Base-by-base conservation (phyloP, 2,888 invertebrate species). In the Mongoloraphidia duomilia region DNA sequence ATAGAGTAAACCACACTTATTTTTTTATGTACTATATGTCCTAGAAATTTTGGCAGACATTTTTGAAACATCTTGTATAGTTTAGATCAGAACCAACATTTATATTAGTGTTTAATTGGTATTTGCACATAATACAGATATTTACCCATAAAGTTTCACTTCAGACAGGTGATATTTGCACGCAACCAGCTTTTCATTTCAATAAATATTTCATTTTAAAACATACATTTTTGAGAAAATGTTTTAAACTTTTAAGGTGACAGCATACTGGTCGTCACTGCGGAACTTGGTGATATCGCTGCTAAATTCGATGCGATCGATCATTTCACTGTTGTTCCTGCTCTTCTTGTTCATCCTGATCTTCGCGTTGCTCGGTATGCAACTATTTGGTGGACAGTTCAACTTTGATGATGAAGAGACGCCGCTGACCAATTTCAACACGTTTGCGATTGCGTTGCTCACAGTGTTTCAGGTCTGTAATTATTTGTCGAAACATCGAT, bases 261-360 rank as follows among this genome's bases (percentile, higher is more conserved):
- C 80, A 72, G 95, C 95, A 73, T 96, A 97, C 73, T 97, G 97
- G 97, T 87, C 95, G 62, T 95, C 95, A 58, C 77, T 97, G 64
- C 80, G 96, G 61, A 97, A 97, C 75, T 82, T 97, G 68, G 97
- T 97, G 67, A 92, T 97, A 74, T 97, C 97, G 61, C 80, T 97
- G 74, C 84, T 97, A 71, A 95, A 93, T 75, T 94, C 94, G 61
- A 97, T 97, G 96, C 83, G 96, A 72, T 96, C 96, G 70, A 97
- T 97, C 76, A 93, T 97, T 71, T 95, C 95, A 63, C 80, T 97
- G 74, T 77, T 97, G 77, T 97, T 97, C 81, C 89, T 97, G 65
- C 89, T 97, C 73, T 97, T 97, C 84, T 82, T 97, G 76, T 97
- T 97, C 84, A 97, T 97, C 70, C 88, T 97, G 61, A 97, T 97